A percentile compares a stretch with the other conserved stretches of the same genome.
These are phyloP conservation scores for Anisognathus igniventris DNA, from an alignment of 2,797 vertebrate species.

Conservation along the genomic window DNA sequence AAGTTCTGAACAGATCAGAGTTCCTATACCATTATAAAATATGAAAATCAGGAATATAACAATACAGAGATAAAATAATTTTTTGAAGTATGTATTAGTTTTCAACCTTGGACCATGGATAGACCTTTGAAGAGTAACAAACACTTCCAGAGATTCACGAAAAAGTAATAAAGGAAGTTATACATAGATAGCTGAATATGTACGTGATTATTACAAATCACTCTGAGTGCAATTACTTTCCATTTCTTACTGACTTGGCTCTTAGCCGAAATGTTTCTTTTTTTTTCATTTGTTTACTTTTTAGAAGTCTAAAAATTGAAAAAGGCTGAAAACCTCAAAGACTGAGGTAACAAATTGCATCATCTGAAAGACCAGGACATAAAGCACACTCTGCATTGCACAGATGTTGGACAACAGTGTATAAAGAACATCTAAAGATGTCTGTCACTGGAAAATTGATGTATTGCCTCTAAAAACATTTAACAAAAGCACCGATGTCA, in stretches of 20 bases:
- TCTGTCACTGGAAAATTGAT: neutral
- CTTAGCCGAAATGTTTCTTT: neutral
- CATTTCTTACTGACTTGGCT: neutral
- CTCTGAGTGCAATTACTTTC: neutral
- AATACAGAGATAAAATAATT: neutral
- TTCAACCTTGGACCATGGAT: neutral
- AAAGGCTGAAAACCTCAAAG: neutral
- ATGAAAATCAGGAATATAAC: neutral
- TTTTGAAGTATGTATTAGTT: rapidly evolving
- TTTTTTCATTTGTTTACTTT: neutral
- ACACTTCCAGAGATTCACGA: neutral
- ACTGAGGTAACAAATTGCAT: neutral
- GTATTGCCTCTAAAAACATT: neutral
- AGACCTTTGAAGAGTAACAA: neutral
- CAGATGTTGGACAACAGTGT: neutral
- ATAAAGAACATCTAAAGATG: neutral
- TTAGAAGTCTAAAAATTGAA: neutral
- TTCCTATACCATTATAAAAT: neutral
- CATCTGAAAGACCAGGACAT: neutral
- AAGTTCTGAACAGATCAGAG: neutral
- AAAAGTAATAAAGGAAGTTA: neutral
- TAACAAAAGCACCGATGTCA: neutral
- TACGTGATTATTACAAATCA: neutral
- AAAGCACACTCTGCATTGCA: neutral
- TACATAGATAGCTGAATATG: neutral